Percentiles rank a stretch among this genome's conserved stretches.
Evolutionary conservation across 2,888 invertebrate species (phyloP).

Genomic region (Dicranocentrus wangi): DNA sequence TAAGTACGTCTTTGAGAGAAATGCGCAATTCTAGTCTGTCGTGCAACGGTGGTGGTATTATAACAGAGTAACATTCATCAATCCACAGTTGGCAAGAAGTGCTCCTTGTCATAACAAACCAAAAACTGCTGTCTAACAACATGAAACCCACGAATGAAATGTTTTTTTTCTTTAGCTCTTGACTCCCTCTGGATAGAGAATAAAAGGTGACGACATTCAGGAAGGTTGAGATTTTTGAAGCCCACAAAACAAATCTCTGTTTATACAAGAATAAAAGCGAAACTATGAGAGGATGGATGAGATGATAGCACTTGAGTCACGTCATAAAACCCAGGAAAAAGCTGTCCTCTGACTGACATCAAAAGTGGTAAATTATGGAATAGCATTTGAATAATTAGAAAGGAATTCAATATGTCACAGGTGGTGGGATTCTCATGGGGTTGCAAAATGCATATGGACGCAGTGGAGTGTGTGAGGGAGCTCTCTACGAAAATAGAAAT

Average conservation of each 20-base stretch:
- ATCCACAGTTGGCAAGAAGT: no score
- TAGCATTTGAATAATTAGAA: conserved; percentile 70
- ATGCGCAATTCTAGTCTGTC: no score
- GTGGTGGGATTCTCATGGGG: conserved; percentile 67
- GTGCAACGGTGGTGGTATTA: no score
- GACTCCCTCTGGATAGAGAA: not conserved
- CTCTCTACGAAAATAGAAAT: conserved; percentile 21
- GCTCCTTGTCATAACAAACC: no score
- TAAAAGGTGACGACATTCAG: conserved; percentile 5
- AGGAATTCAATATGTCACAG: conserved; percentile 70
- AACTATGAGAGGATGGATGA: no score
- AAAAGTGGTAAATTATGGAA: conserved; percentile 62
- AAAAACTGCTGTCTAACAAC: no score
- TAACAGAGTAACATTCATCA: no score
- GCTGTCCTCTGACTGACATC: conserved; percentile 8
- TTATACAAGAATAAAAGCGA: no score
- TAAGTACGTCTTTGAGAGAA: no score
- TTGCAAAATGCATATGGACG: conserved; percentile 40
- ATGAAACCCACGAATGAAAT: no score
- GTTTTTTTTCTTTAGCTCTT: conserved; percentile 14
- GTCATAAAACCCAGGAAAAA: not conserved
- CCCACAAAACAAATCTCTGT: no score
- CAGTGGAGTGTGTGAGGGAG: not conserved
- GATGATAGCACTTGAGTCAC: not conserved
- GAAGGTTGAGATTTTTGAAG: no score